Conservation (phyloP, 2,113 vertebrate genomes). For the Lethenteron reissneri region DNA sequence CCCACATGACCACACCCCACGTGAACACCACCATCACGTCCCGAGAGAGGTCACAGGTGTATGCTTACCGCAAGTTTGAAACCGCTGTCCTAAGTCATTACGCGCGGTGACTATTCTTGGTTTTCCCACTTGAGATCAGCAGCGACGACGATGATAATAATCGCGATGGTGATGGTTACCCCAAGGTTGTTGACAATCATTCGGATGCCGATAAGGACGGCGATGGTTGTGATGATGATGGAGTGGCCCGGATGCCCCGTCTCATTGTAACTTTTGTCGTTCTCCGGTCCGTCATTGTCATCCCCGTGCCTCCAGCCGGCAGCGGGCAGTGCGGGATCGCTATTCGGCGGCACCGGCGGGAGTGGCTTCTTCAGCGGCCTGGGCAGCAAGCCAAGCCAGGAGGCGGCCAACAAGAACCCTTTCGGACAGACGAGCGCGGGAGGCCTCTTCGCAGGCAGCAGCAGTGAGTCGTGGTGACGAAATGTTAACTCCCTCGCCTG, state of each 20-base stretch:
- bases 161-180: no score
- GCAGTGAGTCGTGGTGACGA: constrained; percentile 25
- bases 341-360: not conserved
- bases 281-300: no score
- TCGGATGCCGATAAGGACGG: not conserved
- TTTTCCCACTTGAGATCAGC: no score
- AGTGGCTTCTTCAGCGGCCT: constrained; percentile 79
- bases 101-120: no score
- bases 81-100: no score
- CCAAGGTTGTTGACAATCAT: not conserved
- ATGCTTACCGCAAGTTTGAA: no score
- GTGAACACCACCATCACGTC: no score
- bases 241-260: not conserved
- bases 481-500: no score
- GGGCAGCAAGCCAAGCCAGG: constrained; percentile 83
- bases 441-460: constrained; percentile 23
- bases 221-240: not conserved
- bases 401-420: constrained; percentile 83
- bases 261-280: no score
- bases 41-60: no score
- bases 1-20: no score
- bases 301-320: not conserved
- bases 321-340: not conserved
- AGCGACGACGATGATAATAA: no score
- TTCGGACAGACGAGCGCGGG: constrained; percentile 37